Conservation (phyloP, 2,888 invertebrate species). For the Orthosia cruda region DNA sequence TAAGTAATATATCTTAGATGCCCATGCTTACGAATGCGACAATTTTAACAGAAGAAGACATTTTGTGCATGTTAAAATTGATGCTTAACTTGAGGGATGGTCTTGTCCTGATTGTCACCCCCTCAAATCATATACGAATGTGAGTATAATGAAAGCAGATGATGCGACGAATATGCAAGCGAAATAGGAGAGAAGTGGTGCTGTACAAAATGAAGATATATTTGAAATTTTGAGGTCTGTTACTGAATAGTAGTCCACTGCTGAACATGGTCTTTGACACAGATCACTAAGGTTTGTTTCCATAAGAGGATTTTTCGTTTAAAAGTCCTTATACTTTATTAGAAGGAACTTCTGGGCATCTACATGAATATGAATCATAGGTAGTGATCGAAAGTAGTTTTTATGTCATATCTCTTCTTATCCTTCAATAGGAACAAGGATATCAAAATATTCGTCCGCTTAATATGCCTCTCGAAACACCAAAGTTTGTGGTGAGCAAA, state of each 20-base stretch:
- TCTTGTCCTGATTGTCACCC: background rate
- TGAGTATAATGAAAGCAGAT: constrained; percentile 49
- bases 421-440: too few relatives aligned
- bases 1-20: constrained; percentile 1
- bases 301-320: too few relatives aligned
- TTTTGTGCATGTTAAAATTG: constrained; percentile 13
- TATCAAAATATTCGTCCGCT: too few relatives aligned
- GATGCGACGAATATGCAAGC: constrained; percentile 53
- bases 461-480: background rate
- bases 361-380: background rate
- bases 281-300: background rate
- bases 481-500: background rate
- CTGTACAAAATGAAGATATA: constrained; percentile 25
- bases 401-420: too few relatives aligned
- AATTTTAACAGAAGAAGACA: constrained; percentile 3
- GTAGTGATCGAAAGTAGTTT: too few relatives aligned
- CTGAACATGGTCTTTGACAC: constrained; percentile 10
- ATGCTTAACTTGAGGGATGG: background rate
- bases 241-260: background rate
- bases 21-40: constrained; percentile 40
- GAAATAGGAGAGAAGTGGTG: constrained; percentile 4
- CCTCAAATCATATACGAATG: background rate
- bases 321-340: background rate
- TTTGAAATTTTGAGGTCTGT: background rate
- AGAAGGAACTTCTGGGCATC: background rate